Conservation (phyloP, 1,140 invertebrate genomes). For the Drosophila repletoides region DNA sequence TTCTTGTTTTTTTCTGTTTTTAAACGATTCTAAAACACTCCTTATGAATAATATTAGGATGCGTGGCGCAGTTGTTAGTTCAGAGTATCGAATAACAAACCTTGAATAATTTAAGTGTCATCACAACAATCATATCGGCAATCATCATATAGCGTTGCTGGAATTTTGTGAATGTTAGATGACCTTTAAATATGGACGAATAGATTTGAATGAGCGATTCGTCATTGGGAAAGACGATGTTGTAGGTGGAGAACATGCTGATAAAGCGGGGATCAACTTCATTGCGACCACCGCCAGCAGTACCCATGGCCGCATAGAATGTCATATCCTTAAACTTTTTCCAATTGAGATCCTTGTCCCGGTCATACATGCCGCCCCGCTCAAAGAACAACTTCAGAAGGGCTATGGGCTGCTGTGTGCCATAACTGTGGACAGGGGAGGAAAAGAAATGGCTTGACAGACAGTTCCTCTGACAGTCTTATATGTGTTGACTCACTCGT, state of each 20-base stretch:
- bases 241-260: slow-evolving; percentile 93
- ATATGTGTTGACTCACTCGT: slow-evolving; percentile 72
- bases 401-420: slow-evolving; percentile 96
- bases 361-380: slow-evolving; percentile 92
- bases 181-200: slow-evolving; percentile 90
- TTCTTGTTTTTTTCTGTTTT: not conserved
- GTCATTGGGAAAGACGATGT: slow-evolving; percentile 91
- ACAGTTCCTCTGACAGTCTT: slow-evolving; percentile 4
- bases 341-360: slow-evolving; percentile 95
- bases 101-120: slow-evolving; percentile 93
- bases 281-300: slow-evolving; percentile 89
- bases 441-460: not conserved
- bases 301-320: slow-evolving; percentile 91
- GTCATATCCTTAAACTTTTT: slow-evolving; percentile 93
- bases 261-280: slow-evolving; percentile 95
- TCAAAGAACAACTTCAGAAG: slow-evolving; percentile 93
- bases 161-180: slow-evolving; percentile 86
- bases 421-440: slow-evolving; percentile 86
- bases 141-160: slow-evolving; percentile 86
- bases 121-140: slow-evolving; percentile 87
- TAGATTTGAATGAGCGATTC: slow-evolving; percentile 92
- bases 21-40: slow-evolving; percentile 9
- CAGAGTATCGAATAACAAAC: slow-evolving; percentile 77
- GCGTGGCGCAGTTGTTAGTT: not conserved
- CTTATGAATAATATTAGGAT: not conserved